Evolutionary conservation across 2,113 vertebrate genomes (phyloP).

Genomic region (Nanger granti): DNA sequence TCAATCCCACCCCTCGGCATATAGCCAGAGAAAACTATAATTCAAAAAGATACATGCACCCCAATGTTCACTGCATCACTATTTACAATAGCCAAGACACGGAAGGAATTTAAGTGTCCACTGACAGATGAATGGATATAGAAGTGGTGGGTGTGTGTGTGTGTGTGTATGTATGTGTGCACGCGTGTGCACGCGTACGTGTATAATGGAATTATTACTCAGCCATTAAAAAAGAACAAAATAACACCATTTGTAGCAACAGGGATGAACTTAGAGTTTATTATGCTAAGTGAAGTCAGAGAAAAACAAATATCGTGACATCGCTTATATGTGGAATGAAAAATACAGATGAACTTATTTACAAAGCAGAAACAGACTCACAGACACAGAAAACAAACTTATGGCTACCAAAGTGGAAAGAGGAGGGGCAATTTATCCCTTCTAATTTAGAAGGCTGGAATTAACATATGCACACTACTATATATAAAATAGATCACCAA

Average conservation of each 20-base stretch:
- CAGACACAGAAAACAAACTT: not conserved
- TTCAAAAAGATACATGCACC: not conserved
- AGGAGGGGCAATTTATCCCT: not conserved
- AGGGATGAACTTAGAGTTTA: not conserved
- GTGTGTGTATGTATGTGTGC: not conserved
- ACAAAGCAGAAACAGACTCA: not conserved
- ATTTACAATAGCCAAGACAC: not conserved
- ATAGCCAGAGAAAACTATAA: not conserved
- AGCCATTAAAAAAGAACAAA: not conserved
- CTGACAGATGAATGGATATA: not conserved
- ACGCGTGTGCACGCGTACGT: fast-evolving
- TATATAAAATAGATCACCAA: not conserved
- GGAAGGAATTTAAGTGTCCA: not conserved
- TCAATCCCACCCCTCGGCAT: not conserved
- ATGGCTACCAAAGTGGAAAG: not conserved
- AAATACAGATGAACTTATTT: not conserved
- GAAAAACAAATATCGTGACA: not conserved
- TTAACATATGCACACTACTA: not conserved
- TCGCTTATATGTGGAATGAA: not conserved
- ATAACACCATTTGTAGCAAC: not conserved
- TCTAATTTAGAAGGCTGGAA: not conserved
- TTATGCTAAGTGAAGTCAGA: not conserved
- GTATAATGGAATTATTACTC: not conserved
- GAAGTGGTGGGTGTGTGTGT: not conserved
- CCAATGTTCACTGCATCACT: not conserved